These are phyloP conservation scores for Venturia canescens DNA, from an alignment of 1,140 invertebrate species.

Conservation along the genomic window DNA sequence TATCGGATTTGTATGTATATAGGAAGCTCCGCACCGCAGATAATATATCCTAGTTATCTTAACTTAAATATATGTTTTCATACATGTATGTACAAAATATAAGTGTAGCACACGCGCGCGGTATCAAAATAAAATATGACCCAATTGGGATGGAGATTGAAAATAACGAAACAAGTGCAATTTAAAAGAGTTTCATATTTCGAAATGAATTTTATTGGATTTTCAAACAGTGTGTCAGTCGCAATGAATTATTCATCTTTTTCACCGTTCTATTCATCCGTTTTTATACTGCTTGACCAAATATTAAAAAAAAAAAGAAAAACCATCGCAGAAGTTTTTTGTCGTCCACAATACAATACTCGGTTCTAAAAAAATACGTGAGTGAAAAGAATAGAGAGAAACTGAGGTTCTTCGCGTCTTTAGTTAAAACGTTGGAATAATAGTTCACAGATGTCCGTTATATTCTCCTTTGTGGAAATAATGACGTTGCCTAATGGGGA, in stretches of 20 bases:
- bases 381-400: background rate
- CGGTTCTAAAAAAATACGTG: background rate
- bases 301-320: no score
- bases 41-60: background rate
- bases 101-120: no score
- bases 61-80: no score
- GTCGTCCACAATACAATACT: background rate
- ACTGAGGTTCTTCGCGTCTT: background rate
- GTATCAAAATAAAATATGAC: background rate
- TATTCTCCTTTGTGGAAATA: slow-evolving; percentile 40
- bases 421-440: slow-evolving; percentile 6
- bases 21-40: background rate
- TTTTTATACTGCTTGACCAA: no score
- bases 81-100: background rate
- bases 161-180: no score
- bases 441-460: slow-evolving; percentile 30
- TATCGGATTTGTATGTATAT: no score
- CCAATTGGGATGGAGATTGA: background rate
- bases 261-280: no score
- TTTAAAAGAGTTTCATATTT: no score
- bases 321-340: no score
- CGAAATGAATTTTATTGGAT: no score
- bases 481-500: slow-evolving; percentile 38
- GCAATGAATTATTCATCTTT: no score
- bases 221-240: no score